Evolutionary conservation across 2,888 invertebrate genomes (phyloP), one percentile per base, ranked within the genome.

Genomic region (Electrophaes corylata): DNA sequence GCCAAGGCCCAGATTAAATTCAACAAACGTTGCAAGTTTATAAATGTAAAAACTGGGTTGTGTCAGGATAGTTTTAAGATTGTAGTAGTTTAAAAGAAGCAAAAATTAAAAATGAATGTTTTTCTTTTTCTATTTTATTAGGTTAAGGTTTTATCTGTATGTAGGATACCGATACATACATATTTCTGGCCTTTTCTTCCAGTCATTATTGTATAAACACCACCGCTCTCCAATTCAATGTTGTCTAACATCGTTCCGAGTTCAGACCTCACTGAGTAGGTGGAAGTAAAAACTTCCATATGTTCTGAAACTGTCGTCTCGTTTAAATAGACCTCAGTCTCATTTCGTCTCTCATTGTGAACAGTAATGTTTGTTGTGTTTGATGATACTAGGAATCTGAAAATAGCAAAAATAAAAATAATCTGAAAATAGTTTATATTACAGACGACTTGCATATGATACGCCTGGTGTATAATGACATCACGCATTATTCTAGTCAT

Each of bases 281-380:
- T 63, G 0, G 84, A 84, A 0, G 78, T 69, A 47, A 80, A 86
- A n/a, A 85, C 83, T 57, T 86, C 86, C 11, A 67, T 69, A 49
- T 79, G 78, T 11, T 66, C 35, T 0, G 80, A 78, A 0, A 81
- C 72, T 2, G 76, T 73, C 0, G 54, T 41, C 2, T 62, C 41
- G n/a, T 64, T 48, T 4, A 83, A 60, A 23, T 59, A 48, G 2
- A 66, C 45, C 58, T 86, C 86, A n/a, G 77, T 64, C 48, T 82
- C 76, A 23, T 73, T 69, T 8, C 77, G 67, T 40, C 62, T 72
- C 12, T 79, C 78, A 52, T 86, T 84, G 55, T 73, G 75, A 0
- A 86, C 65, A 1, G 68, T 69, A 2, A 84, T 59, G 18, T 74
- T 72, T 12, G 64, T 56, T 18, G 65, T 45, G 16, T 69, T 66